phyloP scores from a whole-genome alignment of 2,888 invertebrate genomes.

The Ornithoptera alexandrae region DNA sequence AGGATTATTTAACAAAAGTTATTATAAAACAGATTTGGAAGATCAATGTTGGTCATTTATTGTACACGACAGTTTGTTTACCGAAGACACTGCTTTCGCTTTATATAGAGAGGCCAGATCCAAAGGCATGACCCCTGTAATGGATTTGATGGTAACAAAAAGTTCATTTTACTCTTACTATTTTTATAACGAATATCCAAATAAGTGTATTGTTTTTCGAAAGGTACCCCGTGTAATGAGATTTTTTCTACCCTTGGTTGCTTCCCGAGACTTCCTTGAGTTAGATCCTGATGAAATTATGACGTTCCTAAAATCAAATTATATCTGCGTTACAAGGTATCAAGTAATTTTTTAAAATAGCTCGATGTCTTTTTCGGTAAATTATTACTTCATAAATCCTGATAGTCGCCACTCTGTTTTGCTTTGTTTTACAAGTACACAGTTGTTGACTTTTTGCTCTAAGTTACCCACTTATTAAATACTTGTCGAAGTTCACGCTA shows the following conservation, averaged over 20 bases:
- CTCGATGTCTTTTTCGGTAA: no score
- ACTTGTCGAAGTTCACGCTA: no score
- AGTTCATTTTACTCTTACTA: neutral
- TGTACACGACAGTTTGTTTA: constrained; percentile 83
- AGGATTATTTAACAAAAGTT: neutral
- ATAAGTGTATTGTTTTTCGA: constrained; percentile 10
- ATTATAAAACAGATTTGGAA: constrained; percentile 79
- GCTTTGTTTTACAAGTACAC: neutral
- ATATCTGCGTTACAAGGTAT: constrained; percentile 87
- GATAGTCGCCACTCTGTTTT: no score
- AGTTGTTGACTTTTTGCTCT: neutral
- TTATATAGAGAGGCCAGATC: constrained; percentile 82
- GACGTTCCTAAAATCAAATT: constrained; percentile 84
- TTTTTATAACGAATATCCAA: neutral
- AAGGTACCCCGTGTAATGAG: constrained; percentile 84
- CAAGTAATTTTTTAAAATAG: neutral
- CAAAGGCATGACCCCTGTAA: constrained; percentile 79
- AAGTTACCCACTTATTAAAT: no score
- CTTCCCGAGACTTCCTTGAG: constrained; percentile 86
- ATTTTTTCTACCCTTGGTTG: constrained; percentile 88
- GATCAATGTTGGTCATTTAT: constrained; percentile 89
- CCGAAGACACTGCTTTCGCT: constrained; percentile 87
- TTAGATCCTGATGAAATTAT: constrained; percentile 83
- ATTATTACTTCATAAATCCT: no score
- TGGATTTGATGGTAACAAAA: constrained; percentile 81